Base-by-base conservation (phyloP, 2,888 invertebrate genomes). In the Agonum fuliginosum region DNA sequence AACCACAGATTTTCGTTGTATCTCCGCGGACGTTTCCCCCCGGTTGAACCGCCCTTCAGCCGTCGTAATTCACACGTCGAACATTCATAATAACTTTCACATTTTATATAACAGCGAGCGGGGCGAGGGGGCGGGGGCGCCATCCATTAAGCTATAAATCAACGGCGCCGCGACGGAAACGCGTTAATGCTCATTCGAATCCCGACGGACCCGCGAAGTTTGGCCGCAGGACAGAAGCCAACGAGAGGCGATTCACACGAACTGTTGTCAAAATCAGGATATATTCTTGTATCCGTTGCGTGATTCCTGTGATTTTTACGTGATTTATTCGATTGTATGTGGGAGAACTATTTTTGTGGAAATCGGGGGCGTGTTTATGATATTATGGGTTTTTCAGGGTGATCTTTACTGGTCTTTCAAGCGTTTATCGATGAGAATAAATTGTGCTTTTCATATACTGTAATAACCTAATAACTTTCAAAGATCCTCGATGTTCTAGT, bases 141-240 rank as follows among this genome's bases (percentile, higher is more conserved):
- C 54, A 22, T 72, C 72, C 72, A 72, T 72, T 72, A 72, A 72
- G 72, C 72, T 14, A 72, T 72, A 72, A 72, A 72, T 72, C 72
- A 46, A 10, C 2, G 22, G 34, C 69, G 41, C 20, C 69, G 46
- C 54, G 58, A 72, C 72, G 72, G 72, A 72, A 58, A 54, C 41
- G 58, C 72, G 72, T 34, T 72, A 72, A 72, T 72, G 72, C 72
- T 72, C 58, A 72, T 72, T 72, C 37, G 72, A 58, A 34, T 72
- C 72, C 72, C 71, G 51, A 46, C 27, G 43, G 46, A 24, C 12
- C 8, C 37, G 24, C 22, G 46, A 46, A 65, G 22, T 70, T 46
- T 67, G 54, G 12, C 12, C 12, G 27, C 30, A 14, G 30, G 8
- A n/a, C 3, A 3, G 54, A 10, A 14, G 22, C 54, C 22, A 24